These are phyloP conservation scores for rabbit (Oryctolagus cuniculus) DNA, from an alignment of 2,113 vertebrate genomes.

Conservation along the genomic window DNA sequence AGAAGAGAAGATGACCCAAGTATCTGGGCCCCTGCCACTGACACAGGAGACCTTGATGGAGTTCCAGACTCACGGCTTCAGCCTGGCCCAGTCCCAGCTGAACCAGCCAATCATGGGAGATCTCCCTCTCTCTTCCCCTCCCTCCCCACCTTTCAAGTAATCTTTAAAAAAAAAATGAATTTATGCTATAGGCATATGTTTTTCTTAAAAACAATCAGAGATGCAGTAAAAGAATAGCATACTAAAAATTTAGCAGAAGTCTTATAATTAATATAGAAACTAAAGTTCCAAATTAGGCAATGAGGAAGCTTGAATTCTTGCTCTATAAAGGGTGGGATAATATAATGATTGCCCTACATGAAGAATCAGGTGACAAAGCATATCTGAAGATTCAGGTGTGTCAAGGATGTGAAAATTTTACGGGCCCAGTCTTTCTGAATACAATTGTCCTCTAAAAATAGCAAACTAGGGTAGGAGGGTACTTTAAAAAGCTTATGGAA, in stretches of 20 bases:
- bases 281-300: conserved; percentile 2
- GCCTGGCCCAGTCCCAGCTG: too few relatives aligned
- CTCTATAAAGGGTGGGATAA: not conserved
- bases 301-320: not conserved
- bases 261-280: not conserved
- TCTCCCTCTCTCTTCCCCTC: too few relatives aligned
- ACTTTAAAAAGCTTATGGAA: too few relatives aligned
- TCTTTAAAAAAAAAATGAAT: not conserved
- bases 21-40: too few relatives aligned
- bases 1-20: too few relatives aligned
- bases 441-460: not conserved
- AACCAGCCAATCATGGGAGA: too few relatives aligned
- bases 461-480: not conserved
- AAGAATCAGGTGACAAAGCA: not conserved
- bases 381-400: not conserved
- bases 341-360: not conserved
- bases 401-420: conserved; percentile 1
- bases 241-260: not conserved
- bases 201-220: not conserved
- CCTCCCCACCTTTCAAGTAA: too few relatives aligned
- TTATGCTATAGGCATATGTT: not conserved
- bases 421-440: not conserved
- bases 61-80: too few relatives aligned
- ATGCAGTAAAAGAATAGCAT: not conserved
- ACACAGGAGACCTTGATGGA: too few relatives aligned